Base-by-base conservation (phyloP, 2,797 vertebrate genomes). In the Pangasius mekongensis region DNA sequence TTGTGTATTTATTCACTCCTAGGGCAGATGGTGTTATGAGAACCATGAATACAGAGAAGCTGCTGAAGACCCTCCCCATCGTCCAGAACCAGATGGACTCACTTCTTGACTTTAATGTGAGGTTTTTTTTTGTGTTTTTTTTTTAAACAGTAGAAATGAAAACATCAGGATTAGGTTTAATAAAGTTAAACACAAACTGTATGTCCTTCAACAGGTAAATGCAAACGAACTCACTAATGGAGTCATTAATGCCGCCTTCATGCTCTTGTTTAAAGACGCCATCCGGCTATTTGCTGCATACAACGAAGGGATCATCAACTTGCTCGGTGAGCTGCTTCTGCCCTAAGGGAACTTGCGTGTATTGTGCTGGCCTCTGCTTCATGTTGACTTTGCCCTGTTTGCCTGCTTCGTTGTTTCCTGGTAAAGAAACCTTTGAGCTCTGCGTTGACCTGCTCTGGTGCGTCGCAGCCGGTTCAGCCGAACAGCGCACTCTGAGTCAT, bases 231-330 rank as follows among this genome's bases (percentile, higher is more conserved):
- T 99, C 92, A 99, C 98, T 85, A 99, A 99, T 84, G 98, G 98
- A 85, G 97, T 99, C 92, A 99, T 99, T 95, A 99, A 99, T 89
- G 98, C 97, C 91, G 98, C 97, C 93, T 99, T 99, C 95, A 98
- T 99, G 98, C 97, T 99, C 80, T 96, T 99, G 93, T 99, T 99
- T 96, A 99, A 99, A 97, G 98, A 99, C 89, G 97, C 98, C 76
- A 99, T 99, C 93, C 97, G 98, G 95, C 96, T 99, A 92, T 99
- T 99, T 47, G 98, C 98, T n/a, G 98, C 98, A 1, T 99, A 99
- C 94, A 99, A 99, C 22, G 98, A 99, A 95, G 98, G 98, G 92
- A 98, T 99, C 90, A 99, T 99, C 95, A 99, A 99, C 93, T 96
- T 99, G 85, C 94, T 99, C 89, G 98, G 98, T 98, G 97, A 97